Percentiles rank a stretch among this genome's conserved stretches.
Conservation (phyloP, 2,797 vertebrate genomes). For the Centropyge bicolor region DNA sequence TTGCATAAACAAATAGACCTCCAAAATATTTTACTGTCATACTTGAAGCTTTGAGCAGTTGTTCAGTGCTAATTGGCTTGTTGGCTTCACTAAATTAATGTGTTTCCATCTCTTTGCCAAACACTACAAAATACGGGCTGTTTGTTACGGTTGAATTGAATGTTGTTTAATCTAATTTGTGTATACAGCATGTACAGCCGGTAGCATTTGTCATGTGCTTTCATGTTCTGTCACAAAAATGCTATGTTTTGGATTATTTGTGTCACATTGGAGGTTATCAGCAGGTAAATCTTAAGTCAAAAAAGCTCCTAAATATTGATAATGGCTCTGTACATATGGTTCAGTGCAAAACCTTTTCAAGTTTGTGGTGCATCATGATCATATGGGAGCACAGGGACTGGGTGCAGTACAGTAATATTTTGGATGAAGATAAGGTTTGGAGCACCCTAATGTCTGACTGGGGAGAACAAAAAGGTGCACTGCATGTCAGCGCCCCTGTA, state of each 20-base stretch:
- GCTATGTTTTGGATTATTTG: neutral
- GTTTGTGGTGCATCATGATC: neutral
- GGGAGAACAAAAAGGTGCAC: neutral
- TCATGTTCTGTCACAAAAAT: neutral
- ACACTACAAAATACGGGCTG: neutral
- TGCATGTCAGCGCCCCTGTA: neutral
- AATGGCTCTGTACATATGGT: neutral
- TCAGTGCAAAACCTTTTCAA: neutral
- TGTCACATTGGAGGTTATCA: neutral
- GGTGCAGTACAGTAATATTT: neutral
- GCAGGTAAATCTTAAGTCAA: neutral
- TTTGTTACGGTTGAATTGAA: neutral
- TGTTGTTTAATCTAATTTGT: neutral
- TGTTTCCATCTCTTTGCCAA: neutral
- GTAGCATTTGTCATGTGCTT: neutral
- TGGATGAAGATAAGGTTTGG: neutral
- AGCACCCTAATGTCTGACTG: neutral
- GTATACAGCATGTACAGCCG: neutral
- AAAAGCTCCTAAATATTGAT: neutral
- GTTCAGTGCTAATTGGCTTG: neutral
- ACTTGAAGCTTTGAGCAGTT: neutral
- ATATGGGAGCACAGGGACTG: neutral
- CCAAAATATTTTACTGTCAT: neutral
- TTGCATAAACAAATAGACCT: neutral
- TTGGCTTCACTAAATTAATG: neutral